A percentile compares a stretch with the other conserved stretches of the same genome.
Conservation (phyloP, 2,888 invertebrate genomes). For the Pomacea canaliculata region DNA sequence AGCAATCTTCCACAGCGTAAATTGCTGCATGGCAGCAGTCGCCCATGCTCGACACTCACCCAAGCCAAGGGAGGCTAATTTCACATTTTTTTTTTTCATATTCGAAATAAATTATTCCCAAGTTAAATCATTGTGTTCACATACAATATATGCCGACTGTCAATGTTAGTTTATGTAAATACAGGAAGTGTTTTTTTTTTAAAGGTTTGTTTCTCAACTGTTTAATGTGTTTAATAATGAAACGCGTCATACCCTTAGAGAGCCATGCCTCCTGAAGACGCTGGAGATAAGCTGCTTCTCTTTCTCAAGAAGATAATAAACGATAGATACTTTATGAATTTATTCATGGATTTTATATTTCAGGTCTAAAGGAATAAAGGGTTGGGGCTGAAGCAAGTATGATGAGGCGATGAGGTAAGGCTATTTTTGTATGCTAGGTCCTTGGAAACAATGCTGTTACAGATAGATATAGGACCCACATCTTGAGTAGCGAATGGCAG, state of each 20-base stretch:
- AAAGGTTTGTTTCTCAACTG: not conserved
- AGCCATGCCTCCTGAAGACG: conserved; percentile 19
- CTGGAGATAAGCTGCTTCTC: conserved; percentile 22
- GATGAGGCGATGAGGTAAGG: conserved; percentile 79
- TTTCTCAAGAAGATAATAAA: no score
- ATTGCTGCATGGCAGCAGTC: conserved; percentile 50
- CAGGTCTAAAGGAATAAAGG: conserved; percentile 72
- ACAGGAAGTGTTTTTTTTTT: not conserved
- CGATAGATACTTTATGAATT: not conserved
- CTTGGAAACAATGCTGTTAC: no score
- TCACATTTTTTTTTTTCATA: not conserved
- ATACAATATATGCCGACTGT: not conserved
- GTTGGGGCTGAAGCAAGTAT: conserved; percentile 97
- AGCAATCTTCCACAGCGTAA: conserved; percentile 53
- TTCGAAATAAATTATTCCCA: not conserved
- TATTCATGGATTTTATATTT: not conserved
- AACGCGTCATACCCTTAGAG: conserved; percentile 6
- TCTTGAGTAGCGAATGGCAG: no score
- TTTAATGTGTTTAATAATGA: no score
- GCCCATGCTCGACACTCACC: conserved; percentile 38
- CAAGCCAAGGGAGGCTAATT: not conserved
- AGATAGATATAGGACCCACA: no score
- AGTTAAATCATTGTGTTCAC: not conserved
- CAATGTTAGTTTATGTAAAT: not conserved
- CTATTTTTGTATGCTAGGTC: not conserved